Evolutionary conservation across 2,113 vertebrate genomes (phyloP).

Genomic region (Petrocephalus microphthalmus): DNA sequence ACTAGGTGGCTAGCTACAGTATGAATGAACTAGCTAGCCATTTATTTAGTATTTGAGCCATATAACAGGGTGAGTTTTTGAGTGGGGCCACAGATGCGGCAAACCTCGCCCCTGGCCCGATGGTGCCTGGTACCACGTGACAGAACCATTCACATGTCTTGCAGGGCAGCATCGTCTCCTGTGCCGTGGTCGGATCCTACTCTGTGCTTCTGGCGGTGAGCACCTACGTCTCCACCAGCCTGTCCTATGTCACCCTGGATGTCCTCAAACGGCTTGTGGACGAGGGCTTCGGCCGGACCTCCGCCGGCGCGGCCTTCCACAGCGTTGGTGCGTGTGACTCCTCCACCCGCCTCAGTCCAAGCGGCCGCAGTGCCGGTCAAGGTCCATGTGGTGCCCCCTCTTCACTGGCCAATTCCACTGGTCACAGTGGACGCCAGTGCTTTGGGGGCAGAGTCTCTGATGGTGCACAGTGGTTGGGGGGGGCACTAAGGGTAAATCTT

Average conservation of each 20-base stretch:
- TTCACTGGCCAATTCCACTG: not conserved
- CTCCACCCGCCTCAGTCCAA: not conserved
- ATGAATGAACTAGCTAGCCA: not conserved
- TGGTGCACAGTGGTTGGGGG: not conserved
- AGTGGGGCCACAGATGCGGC: not conserved
- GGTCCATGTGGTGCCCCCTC: not conserved
- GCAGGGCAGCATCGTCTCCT: conserved; percentile 83
- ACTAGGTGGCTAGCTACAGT: no score
- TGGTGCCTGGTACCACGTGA: not conserved
- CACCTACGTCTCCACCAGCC: conserved; percentile 82
- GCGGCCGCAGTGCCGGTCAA: not conserved
- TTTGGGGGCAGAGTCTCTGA: not conserved
- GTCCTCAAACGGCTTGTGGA: conserved; percentile 79
- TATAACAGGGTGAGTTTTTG: not conserved
- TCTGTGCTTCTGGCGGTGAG: conserved; percentile 69
- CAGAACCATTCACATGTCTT: not conserved
- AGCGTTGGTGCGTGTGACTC: conserved; percentile 72
- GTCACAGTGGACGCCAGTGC: no score
- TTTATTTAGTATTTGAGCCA: not conserved
- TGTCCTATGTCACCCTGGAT: conserved; percentile 81
- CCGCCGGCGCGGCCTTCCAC: conserved; percentile 78
- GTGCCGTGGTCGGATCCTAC: conserved; percentile 75
- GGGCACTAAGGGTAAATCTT: not conserved
- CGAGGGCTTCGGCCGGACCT: conserved; percentile 62
- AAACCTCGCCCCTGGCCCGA: not conserved